Conservation (phyloP, 2,888 invertebrate genomes). For the Drosophila sordidula region DNA sequence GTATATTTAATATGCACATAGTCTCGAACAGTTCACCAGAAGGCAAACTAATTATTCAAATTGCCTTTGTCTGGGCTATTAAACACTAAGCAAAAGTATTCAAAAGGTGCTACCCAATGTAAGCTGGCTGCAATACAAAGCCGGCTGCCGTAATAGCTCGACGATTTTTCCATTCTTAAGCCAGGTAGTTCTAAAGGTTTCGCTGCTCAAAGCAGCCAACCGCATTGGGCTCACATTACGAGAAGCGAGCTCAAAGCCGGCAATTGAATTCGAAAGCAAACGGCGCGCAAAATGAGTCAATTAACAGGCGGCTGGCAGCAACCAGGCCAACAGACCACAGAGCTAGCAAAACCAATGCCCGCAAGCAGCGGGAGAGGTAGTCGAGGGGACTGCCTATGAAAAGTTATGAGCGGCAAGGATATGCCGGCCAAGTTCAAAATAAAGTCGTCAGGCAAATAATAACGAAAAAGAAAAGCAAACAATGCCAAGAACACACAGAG, state of each 20-base stretch:
- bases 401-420: conserved; percentile 41
- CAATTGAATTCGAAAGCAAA: conserved; percentile 68
- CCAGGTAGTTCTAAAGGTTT: conserved; percentile 23
- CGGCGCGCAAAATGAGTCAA: conserved; percentile 76
- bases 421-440: conserved; percentile 63
- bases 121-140: conserved; percentile 34
- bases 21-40: too few relatives aligned
- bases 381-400: conserved; percentile 6
- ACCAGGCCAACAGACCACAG: conserved; percentile 38
- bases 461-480: conserved; percentile 39
- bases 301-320: conserved; percentile 46
- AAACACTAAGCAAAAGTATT: background rate
- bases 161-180: conserved; percentile 18
- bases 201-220: conserved; percentile 30
- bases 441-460: conserved; percentile 66
- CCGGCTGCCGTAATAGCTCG: conserved; percentile 43
- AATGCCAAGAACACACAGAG: conserved; percentile 36
- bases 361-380: conserved; percentile 60
- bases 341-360: conserved; percentile 62
- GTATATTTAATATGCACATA: too few relatives aligned
- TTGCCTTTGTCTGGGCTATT: background rate
- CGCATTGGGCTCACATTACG: conserved; percentile 50
- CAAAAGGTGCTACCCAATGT: conserved; percentile 2
- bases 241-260: conserved; percentile 12
- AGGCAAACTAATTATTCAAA: background rate